These are phyloP conservation scores for Aethina tumida DNA, from an alignment of 1,140 invertebrate genomes.

Conservation along the genomic window DNA sequence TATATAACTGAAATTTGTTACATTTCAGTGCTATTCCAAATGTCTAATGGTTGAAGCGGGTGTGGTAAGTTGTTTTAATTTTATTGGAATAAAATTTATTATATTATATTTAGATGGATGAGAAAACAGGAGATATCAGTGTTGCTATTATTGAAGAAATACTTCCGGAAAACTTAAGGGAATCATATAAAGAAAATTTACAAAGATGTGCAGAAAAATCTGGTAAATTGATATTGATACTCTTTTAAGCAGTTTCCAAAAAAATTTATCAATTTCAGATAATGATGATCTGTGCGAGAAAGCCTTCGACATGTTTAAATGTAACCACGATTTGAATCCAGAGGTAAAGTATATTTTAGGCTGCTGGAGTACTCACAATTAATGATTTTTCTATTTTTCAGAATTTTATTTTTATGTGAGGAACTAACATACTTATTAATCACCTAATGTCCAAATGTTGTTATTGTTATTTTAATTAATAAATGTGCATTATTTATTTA, in stretches of 20 bases:
- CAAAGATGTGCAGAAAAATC: not conserved
- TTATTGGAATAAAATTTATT: not conserved
- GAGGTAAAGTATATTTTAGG: too few species aligned
- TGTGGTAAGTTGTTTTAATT: slow-evolving; percentile 8
- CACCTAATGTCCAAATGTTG: too few species aligned
- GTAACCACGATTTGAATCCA: not conserved
- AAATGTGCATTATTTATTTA: too few species aligned
- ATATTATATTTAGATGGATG: slow-evolving; percentile 2
- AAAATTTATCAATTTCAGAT: slow-evolving; percentile 2
- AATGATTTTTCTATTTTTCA: too few species aligned
- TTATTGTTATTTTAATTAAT: too few species aligned
- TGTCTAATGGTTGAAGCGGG: slow-evolving; percentile 12
- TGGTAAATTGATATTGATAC: not conserved
- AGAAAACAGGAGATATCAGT: slow-evolving; percentile 2
- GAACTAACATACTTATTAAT: too few species aligned
- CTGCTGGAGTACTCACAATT: too few species aligned
- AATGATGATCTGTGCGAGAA: slow-evolving; percentile 2
- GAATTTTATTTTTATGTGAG: too few species aligned
- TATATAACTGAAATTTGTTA: slow-evolving; percentile 3
- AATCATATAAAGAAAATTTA: not conserved
- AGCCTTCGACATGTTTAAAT: slow-evolving; percentile 1
- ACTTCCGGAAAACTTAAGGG: slow-evolving; percentile 1
- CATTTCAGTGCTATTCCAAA: slow-evolving; percentile 14
- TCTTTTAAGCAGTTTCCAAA: slow-evolving; percentile 2
- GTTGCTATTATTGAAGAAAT: not conserved